Percentiles rank a stretch among this genome's conserved stretches.
These are phyloP conservation scores for Florisuga fusca DNA, from an alignment of 2,797 vertebrate species.

Conservation along the genomic window DNA sequence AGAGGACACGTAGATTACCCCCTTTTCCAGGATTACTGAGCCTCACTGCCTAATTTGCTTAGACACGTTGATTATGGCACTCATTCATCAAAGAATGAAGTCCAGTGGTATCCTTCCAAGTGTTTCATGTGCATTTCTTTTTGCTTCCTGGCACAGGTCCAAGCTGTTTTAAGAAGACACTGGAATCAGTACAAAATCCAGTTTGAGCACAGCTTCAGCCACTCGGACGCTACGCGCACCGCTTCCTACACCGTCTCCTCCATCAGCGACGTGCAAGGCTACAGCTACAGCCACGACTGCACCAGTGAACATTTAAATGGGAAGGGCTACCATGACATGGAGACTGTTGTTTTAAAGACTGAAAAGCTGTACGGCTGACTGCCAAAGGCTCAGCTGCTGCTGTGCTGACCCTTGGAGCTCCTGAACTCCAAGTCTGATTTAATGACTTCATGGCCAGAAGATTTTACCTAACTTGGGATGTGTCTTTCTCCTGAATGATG, in stretches of 20 bases:
- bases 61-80: fast-evolving
- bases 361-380: slow-evolving; percentile 88
- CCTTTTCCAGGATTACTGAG: not conserved
- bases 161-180: slow-evolving; percentile 90
- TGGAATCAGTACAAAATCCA: slow-evolving; percentile 97
- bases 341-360: slow-evolving; percentile 81
- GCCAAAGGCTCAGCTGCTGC: not conserved
- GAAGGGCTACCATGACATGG: slow-evolving; percentile 86
- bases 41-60: not conserved
- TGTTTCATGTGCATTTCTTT: fast-evolving
- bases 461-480: not conserved
- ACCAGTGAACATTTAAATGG: slow-evolving; percentile 89
- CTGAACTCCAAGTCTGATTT: not conserved
- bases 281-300: slow-evolving; percentile 86
- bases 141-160: slow-evolving; percentile 82
- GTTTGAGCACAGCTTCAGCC: slow-evolving; percentile 90
- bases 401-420: not conserved
- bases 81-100: fast-evolving
- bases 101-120: fast-evolving
- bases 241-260: slow-evolving; percentile 83
- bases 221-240: slow-evolving; percentile 87
- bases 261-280: slow-evolving; percentile 89
- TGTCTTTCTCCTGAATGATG: not conserved
- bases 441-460: slow-evolving; percentile 30
- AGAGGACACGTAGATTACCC: not conserved